phyloP scores from a whole-genome alignment of 2,888 invertebrate genomes.

The Tuta absoluta region DNA sequence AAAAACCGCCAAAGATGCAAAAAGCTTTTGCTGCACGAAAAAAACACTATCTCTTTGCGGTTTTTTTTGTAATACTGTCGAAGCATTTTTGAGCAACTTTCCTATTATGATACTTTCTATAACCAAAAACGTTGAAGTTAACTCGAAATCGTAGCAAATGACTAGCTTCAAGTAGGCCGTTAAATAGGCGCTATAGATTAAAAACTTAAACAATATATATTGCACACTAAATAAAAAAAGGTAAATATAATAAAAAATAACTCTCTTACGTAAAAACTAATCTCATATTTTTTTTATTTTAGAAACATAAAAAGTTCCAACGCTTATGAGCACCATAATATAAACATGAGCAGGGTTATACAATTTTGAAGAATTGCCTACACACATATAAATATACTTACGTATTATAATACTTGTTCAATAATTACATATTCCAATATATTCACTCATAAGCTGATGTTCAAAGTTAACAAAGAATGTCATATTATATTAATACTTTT shows the following conservation, averaged over 20 bases:
- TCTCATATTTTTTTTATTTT: not conserved
- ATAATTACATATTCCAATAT: not conserved
- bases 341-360: slow-evolving; percentile 13
- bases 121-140: slow-evolving; percentile 10
- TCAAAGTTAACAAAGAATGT: slow-evolving; percentile 5
- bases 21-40: no score
- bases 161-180: not conserved
- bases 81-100: not conserved
- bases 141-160: not conserved
- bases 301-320: slow-evolving; percentile 33
- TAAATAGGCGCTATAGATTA: not conserved
- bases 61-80: no score
- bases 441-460: not conserved
- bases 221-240: not conserved
- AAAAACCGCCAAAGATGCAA: no score
- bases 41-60: no score
- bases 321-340: slow-evolving; percentile 56
- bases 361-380: not conserved
- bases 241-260: not conserved
- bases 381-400: not conserved
- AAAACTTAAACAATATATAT: not conserved
- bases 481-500: not conserved
- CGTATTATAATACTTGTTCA: not conserved
- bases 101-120: not conserved
- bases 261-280: not conserved